Evolutionary conservation across 2,113 vertebrate species (phyloP).

Genomic region (Aphelocoma coerulescens): DNA sequence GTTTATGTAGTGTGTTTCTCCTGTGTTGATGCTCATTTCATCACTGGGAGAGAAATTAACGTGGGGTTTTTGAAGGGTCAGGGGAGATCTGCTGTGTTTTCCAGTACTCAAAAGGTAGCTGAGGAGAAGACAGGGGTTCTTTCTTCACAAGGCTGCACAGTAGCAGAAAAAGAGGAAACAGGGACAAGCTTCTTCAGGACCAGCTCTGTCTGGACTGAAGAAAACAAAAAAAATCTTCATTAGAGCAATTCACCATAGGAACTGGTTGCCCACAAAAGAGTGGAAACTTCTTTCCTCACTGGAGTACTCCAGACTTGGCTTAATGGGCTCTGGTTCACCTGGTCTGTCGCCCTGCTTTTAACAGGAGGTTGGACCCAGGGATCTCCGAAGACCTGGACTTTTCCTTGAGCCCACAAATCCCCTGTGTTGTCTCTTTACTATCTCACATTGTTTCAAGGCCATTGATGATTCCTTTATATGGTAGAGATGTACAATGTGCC

Average conservation of each 20-base stretch:
- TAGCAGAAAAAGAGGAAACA: not conserved
- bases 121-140: fast-evolving
- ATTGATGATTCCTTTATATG: not conserved
- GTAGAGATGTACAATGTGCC: fast-evolving
- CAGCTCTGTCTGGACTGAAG: not conserved
- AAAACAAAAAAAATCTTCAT: not conserved
- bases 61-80: not conserved
- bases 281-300: not conserved
- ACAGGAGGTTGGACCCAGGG: not conserved
- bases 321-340: not conserved
- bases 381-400: fast-evolving
- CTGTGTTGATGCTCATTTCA: not conserved
- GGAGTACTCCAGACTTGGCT: not conserved
- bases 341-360: not conserved
- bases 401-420: not conserved
- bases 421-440: fast-evolving
- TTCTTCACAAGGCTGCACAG: fast-evolving
- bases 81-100: not conserved
- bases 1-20: not conserved
- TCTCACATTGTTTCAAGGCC: not conserved
- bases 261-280: fast-evolving
- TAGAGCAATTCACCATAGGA: not conserved
- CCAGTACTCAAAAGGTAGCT: not conserved
- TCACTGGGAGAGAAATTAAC: not conserved
- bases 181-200: not conserved